Evolutionary conservation across 2,797 vertebrate species (phyloP).

Genomic region (Anolis apletophallus): DNA sequence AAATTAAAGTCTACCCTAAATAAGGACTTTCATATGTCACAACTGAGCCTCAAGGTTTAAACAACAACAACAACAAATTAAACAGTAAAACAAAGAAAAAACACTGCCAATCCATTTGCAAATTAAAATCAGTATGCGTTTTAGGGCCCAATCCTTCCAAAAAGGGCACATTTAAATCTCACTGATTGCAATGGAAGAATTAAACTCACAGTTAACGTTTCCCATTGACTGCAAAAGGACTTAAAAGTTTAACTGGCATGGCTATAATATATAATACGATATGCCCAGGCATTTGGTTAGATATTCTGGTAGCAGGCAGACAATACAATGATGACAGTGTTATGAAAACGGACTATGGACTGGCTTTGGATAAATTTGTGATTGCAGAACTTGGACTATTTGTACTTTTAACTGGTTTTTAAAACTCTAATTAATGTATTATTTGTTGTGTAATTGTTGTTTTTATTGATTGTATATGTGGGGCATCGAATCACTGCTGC

Average conservation of each 20-base stretch:
- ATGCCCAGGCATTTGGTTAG: too few relatives aligned
- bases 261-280: too few relatives aligned
- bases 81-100: constrained; percentile 71
- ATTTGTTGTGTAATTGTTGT: too few relatives aligned
- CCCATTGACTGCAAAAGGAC: not conserved
- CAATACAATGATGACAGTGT: too few relatives aligned
- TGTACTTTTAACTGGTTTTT: too few relatives aligned
- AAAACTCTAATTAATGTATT: too few relatives aligned
- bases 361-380: too few relatives aligned
- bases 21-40: constrained; percentile 80
- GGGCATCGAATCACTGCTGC: too few relatives aligned
- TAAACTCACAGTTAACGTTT: not conserved
- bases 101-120: constrained; percentile 26
- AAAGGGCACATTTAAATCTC: not conserved
- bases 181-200: not conserved
- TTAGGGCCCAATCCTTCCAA: not conserved
- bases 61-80: constrained; percentile 63
- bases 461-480: too few relatives aligned
- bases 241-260: not conserved
- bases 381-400: too few relatives aligned
- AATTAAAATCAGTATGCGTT: constrained; percentile 10
- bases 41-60: constrained; percentile 77
- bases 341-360: too few relatives aligned
- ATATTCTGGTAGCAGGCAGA: too few relatives aligned
- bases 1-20: constrained; percentile 82